Conservation (phyloP, 2,797 vertebrate species). For the Tamandua tetradactyla region DNA sequence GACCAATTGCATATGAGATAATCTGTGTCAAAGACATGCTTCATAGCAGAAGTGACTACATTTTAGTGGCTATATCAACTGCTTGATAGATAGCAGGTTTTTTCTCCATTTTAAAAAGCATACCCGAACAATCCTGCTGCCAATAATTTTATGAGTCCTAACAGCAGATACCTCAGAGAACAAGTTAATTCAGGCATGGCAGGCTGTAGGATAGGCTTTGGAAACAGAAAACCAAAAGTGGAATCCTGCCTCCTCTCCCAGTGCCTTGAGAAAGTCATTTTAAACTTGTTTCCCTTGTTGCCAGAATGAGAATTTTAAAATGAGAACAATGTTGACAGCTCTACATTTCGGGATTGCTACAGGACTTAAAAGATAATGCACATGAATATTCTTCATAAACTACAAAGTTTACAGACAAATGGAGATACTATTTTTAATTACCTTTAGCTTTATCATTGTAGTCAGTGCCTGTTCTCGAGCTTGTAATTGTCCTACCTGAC, state of each 20-base stretch:
- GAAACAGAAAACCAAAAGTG: not conserved
- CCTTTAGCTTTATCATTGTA: slow-evolving; percentile 92
- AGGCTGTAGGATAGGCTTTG: too few relatives aligned
- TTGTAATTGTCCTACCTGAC: slow-evolving; percentile 90
- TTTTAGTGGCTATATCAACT: not conserved
- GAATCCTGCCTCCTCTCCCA: not conserved
- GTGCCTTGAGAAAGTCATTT: not conserved
- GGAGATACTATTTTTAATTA: slow-evolving; percentile 69
- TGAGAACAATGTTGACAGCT: not conserved
- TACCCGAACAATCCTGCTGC: not conserved
- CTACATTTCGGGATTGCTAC: not conserved
- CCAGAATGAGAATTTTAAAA: not conserved
- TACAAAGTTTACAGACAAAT: not conserved
- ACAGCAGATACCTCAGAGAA: not conserved
- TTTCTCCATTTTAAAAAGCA: not conserved
- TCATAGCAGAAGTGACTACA: not conserved
- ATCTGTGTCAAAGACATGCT: not conserved
- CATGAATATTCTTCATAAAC: not conserved
- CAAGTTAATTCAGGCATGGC: not conserved
- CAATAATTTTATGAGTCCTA: not conserved
- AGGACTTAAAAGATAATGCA: not conserved
- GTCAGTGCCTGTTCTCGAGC: slow-evolving; percentile 92
- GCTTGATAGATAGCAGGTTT: not conserved
- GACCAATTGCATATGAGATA: not conserved
- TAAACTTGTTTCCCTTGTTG: not conserved